Percentiles rank a stretch among this genome's conserved stretches.
Conservation (phyloP, 2,797 vertebrate genomes). For the Channallabes apus region DNA sequence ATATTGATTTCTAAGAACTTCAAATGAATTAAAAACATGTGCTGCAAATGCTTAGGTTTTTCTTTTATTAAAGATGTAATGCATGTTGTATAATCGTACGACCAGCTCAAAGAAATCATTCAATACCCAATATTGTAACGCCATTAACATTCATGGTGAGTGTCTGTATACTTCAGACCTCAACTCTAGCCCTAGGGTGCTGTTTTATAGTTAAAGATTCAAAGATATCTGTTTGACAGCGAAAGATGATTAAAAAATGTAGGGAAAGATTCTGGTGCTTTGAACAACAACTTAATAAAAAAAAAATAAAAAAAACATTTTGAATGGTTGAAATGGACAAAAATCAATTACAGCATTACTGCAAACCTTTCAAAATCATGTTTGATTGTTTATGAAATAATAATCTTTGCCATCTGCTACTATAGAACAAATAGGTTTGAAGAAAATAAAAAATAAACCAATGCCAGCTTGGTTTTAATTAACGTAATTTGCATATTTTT, state of each 20-base stretch:
- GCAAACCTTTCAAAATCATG: background rate
- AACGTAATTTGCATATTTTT: no score
- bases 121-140: no score
- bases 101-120: no score
- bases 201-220: slow-evolving; percentile 27
- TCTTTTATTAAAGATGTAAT: no score
- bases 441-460: slow-evolving; percentile 14
- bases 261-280: background rate
- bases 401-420: background rate
- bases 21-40: no score
- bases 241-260: background rate
- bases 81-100: no score
- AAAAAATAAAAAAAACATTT: background rate
- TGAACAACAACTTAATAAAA: background rate
- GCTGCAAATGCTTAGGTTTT: no score
- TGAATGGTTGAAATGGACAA: background rate
- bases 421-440: background rate
- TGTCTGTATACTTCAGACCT: no score
- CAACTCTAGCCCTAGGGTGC: slow-evolving; percentile 5
- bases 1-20: no score
- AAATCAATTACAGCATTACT: background rate
- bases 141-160: no score
- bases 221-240: slow-evolving; percentile 27
- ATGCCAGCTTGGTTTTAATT: slow-evolving; percentile 37
- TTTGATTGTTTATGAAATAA: background rate